A percentile compares a stretch with the other conserved stretches of the same genome.
phyloP scores from a whole-genome alignment of 2,113 vertebrate species.

The Leucosticte australis region DNA sequence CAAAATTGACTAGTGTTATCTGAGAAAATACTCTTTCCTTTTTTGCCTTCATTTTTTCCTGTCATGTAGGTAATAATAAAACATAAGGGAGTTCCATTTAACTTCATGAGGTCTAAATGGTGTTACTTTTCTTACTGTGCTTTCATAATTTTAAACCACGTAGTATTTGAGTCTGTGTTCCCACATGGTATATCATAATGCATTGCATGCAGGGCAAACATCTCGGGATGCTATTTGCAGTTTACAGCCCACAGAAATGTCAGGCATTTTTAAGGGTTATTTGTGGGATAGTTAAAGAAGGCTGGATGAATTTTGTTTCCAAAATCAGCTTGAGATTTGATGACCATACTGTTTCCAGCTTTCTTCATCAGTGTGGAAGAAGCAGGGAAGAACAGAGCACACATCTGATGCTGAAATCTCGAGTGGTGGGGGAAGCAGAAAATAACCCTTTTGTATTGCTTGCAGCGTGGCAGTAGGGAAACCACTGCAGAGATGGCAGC shows the following conservation, averaged over 20 bases:
- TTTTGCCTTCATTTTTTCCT: not conserved
- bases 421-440: not conserved
- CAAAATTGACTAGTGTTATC: not conserved
- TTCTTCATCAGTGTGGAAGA: not conserved
- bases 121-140: not conserved
- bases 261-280: slow-evolving; percentile 3
- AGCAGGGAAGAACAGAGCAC: not conserved
- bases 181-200: not conserved
- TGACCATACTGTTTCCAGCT: not conserved
- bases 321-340: slow-evolving; percentile 19
- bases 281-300: not conserved
- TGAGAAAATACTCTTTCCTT: not conserved
- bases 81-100: not conserved
- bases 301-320: slow-evolving; percentile 30
- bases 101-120: not conserved
- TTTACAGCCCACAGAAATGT: slow-evolving; percentile 51
- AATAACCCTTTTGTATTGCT: not conserved
- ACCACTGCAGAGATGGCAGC: not conserved
- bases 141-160: not conserved
- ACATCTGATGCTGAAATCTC: not conserved
- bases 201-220: not conserved
- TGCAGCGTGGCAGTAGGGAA: not conserved
- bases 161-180: not conserved
- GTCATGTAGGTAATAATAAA: not conserved
- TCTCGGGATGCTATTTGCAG: not conserved